Conservation (phyloP, 2,797 vertebrate genomes). For the Falco biarmicus region DNA sequence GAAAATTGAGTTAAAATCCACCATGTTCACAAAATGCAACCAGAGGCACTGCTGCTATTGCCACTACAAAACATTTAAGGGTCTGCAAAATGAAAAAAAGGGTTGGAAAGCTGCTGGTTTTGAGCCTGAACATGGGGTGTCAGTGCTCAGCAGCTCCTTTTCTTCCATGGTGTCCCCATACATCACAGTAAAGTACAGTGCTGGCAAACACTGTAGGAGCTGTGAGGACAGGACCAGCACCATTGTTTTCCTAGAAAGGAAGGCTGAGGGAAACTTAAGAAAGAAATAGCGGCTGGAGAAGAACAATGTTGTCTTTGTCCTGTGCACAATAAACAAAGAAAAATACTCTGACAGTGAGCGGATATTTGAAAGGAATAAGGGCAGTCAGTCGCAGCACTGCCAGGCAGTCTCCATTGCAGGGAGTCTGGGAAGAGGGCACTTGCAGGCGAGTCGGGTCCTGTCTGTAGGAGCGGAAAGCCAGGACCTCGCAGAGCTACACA, state of each 20-base stretch:
- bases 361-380: not conserved
- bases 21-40: not conserved
- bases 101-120: not conserved
- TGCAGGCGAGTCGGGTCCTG: fast-evolving
- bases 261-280: not conserved
- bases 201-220: not conserved
- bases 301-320: not conserved
- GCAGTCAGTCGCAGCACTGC: not conserved
- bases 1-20: not conserved
- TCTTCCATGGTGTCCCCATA: not conserved
- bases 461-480: not conserved
- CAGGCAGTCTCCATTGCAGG: not conserved
- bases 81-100: not conserved
- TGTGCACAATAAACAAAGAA: constrained; percentile 27
- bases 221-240: not conserved
- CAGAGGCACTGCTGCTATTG: fast-evolving
- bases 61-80: not conserved
- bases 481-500: not conserved
- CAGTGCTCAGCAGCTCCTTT: not conserved
- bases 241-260: not conserved
- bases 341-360: not conserved
- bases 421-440: not conserved
- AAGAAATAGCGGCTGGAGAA: not conserved
- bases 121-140: not conserved
- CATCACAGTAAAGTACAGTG: fast-evolving